Evolutionary conservation across 2,113 vertebrate species (phyloP).

Genomic region (Hypanus sabinus): DNA sequence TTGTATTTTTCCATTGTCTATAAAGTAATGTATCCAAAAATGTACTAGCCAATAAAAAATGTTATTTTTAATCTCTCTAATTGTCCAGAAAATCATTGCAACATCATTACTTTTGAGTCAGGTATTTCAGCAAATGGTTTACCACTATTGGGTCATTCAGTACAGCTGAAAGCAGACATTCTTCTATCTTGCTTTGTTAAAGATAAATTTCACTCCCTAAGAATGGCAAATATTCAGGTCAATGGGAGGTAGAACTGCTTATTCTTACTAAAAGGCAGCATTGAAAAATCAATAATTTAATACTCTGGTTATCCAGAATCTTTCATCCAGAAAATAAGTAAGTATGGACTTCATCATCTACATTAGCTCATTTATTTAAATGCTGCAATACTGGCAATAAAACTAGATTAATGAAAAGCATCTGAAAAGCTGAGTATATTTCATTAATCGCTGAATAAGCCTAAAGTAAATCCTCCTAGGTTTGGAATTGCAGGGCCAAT

Average conservation of each 20-base stretch:
- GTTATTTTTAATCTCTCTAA: not conserved
- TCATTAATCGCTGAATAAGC: constrained; percentile 11
- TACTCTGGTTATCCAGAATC: constrained; percentile 27
- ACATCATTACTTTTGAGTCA: not conserved
- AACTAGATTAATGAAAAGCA: constrained; percentile 12
- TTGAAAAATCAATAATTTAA: constrained; percentile 35
- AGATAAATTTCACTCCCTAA: not conserved
- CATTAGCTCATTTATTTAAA: constrained; percentile 24
- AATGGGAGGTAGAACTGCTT: constrained; percentile 9
- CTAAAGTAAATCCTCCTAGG: not conserved
- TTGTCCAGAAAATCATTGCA: not conserved
- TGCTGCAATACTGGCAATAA: constrained; percentile 1
- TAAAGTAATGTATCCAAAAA: not conserved
- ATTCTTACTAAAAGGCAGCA: not conserved
- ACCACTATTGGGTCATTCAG: not conserved
- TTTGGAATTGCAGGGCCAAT: constrained; percentile 2
- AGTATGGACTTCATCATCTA: constrained; percentile 10
- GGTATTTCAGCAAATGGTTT: not conserved
- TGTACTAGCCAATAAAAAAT: not conserved
- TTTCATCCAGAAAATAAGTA: constrained; percentile 26
- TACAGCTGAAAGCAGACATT: not conserved
- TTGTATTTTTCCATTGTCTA: not conserved
- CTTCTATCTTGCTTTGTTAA: constrained; percentile 20
- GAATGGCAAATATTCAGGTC: not conserved
- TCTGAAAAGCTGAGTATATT: constrained; percentile 23